Conservation (phyloP, 2,113 vertebrate genomes). For the Poecile atricapillus region DNA sequence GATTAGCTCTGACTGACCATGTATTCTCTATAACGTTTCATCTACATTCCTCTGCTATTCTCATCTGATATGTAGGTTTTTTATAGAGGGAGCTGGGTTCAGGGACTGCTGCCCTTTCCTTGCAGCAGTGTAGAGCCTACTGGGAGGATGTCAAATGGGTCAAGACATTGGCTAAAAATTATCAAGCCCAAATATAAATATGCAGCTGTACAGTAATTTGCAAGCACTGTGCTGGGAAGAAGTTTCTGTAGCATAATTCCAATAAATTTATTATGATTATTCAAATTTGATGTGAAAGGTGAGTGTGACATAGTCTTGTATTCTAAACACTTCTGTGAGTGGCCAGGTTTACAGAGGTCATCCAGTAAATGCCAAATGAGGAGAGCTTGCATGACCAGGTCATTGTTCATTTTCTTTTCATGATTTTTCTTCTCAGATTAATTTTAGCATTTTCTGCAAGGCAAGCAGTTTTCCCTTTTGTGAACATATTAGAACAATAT, state of each 20-base stretch:
- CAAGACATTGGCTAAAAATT: not conserved
- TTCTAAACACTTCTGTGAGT: not conserved
- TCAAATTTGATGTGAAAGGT: not conserved
- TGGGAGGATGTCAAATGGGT: not conserved
- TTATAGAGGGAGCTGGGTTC: not conserved
- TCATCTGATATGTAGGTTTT: not conserved
- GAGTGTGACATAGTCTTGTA: rapidly evolving
- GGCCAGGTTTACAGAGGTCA: not conserved
- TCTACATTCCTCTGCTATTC: not conserved
- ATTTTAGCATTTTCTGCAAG: not conserved
- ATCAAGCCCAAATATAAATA: not conserved
- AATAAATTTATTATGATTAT: not conserved
- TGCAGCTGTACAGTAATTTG: not conserved
- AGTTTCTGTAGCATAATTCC: not conserved
- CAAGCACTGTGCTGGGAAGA: not conserved
- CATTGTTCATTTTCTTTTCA: not conserved
- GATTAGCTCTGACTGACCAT: not conserved
- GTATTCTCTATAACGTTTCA: not conserved
- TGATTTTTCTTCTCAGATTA: not conserved
- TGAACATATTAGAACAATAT: not conserved
- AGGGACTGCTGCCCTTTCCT: not conserved
- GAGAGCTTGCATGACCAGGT: not conserved
- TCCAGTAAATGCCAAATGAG: not conserved
- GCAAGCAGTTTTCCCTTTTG: not conserved
- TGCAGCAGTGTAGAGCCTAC: not conserved